These are phyloP conservation scores for Chamaetylas fuelleborni DNA, from an alignment of 2,113 vertebrate species.

Conservation along the genomic window DNA sequence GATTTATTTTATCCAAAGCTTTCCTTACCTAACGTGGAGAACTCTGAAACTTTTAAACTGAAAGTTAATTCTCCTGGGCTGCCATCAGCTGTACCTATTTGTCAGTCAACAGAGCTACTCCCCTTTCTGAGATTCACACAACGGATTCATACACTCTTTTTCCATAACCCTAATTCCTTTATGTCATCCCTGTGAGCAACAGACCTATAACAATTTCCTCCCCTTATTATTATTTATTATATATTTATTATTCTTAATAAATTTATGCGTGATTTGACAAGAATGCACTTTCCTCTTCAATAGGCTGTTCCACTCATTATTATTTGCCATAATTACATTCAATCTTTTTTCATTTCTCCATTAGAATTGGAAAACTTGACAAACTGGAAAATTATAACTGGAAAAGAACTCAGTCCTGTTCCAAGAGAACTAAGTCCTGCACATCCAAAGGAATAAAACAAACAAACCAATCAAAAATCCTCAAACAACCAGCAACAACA, in stretches of 20 bases:
- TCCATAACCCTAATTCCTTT: neutral
- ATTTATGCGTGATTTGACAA: neutral
- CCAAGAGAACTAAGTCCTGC: neutral
- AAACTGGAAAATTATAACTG: neutral
- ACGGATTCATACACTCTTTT: neutral
- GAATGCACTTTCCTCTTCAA: neutral
- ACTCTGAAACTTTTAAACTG: neutral
- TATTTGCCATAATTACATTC: neutral
- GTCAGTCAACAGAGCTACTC: neutral
- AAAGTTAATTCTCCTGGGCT: neutral
- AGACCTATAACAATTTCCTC: neutral
- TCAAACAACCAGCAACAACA: neutral
- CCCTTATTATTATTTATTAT: too few relatives aligned
- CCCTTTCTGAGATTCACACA: neutral
- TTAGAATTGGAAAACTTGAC: neutral
- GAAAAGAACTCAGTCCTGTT: neutral
- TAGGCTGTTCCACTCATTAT: neutral
- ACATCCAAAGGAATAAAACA: neutral
- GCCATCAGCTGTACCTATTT: neutral
- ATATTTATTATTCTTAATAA: neutral
- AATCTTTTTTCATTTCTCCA: neutral
- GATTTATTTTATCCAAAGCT: neutral
- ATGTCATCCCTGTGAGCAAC: neutral
- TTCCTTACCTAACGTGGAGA: neutral
- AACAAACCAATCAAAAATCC: neutral